These are phyloP conservation scores for Holothuria leucospilota DNA, from an alignment of 53 echinoderm and acorn worm species.

Conservation along the genomic window DNA sequence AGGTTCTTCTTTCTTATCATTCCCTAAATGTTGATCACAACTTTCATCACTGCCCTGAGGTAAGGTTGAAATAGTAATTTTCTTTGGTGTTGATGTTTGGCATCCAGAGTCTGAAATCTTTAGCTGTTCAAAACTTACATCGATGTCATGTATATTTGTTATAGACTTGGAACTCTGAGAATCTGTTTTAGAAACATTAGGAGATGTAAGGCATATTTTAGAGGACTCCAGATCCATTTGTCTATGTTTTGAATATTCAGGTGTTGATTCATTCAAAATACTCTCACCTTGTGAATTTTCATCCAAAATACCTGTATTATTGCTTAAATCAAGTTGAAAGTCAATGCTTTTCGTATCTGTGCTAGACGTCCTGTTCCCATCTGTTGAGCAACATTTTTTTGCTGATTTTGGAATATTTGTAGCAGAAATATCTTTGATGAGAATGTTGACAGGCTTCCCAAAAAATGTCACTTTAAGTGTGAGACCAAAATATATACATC, in stretches of 20 bases:
- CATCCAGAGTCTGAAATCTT: constrained; percentile 1
- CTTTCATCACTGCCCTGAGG: neutral
- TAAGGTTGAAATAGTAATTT: neutral
- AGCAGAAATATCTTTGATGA: constrained; percentile 23
- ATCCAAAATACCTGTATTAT: neutral
- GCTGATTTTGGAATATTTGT: neutral
- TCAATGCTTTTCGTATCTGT: neutral
- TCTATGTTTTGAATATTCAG: too few relatives aligned
- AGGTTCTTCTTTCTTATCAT: constrained; percentile 12
- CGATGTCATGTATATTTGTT: neutral
- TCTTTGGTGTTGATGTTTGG: constrained; percentile 54
- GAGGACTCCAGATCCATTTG: too few relatives aligned
- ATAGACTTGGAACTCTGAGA: neutral
- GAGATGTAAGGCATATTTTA: neutral
- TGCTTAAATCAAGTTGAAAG: constrained; percentile 8
- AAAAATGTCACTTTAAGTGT: constrained; percentile 75
- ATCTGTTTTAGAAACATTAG: neutral
- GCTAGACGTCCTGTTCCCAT: neutral
- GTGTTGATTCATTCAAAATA: neutral
- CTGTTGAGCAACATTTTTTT: neutral
- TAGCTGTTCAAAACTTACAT: constrained; percentile 13
- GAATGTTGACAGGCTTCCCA: constrained; percentile 73
- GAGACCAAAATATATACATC: constrained; percentile 66
- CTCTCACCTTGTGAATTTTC: neutral
- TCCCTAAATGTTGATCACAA: too few relatives aligned